A percentile compares a stretch with the other conserved stretches of the same genome.
These are phyloP conservation scores for Aporophyla nigra DNA, from an alignment of 2,888 invertebrate genomes.

Conservation along the genomic window DNA sequence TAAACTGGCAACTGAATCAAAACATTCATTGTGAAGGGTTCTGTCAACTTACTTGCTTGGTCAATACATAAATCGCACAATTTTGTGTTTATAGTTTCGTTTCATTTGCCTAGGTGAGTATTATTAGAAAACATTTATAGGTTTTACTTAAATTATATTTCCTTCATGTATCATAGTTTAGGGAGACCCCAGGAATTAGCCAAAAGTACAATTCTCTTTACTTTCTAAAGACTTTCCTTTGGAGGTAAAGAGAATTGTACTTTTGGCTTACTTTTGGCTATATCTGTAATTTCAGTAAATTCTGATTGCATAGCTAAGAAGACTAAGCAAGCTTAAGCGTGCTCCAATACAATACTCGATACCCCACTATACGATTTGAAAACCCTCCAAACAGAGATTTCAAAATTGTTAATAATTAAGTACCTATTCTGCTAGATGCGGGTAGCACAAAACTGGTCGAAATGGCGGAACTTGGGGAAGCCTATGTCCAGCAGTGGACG, in stretches of 20 bases:
- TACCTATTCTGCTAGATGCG: too few species aligned
- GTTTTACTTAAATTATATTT: background rate
- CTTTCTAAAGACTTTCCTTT: background rate
- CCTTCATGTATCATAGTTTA: background rate
- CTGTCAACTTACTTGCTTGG: constrained; percentile 15
- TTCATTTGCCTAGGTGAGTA: background rate
- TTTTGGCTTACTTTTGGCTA: too few species aligned
- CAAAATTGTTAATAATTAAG: too few species aligned
- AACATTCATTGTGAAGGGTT: background rate
- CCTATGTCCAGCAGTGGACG: too few species aligned
- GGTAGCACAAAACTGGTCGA: too few species aligned
- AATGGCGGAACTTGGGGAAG: too few species aligned
- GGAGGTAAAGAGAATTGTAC: too few species aligned
- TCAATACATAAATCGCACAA: constrained; percentile 1
- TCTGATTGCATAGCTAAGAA: too few species aligned
- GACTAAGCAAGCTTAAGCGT: too few species aligned
- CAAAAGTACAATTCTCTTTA: background rate
- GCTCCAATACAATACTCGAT: too few species aligned
- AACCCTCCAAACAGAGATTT: too few species aligned
- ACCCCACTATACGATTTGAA: too few species aligned
- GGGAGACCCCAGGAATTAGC: background rate
- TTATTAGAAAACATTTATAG: background rate
- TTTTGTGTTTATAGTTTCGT: constrained; percentile 4
- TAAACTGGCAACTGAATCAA: constrained; percentile 19
- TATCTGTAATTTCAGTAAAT: background rate